These are phyloP conservation scores for Halichondria panicea DNA, from an alignment of 37 sponge, comb jelly and placozoan genomes.

Conservation along the genomic window DNA sequence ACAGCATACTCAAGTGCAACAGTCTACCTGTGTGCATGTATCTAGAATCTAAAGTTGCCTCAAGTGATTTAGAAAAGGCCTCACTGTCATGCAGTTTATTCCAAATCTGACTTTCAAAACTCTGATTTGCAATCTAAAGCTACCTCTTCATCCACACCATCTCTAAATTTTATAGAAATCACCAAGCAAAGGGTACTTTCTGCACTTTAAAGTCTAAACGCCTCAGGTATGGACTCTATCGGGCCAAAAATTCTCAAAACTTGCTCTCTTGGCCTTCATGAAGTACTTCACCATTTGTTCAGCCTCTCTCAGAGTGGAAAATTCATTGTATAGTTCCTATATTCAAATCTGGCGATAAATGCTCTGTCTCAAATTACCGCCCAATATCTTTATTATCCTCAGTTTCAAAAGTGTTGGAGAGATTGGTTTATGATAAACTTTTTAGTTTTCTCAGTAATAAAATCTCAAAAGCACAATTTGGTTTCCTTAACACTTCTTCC, in stretches of 20 bases:
- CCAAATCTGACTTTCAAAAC: no score
- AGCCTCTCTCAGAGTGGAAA: slow-evolving; percentile 10
- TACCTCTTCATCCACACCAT: no score
- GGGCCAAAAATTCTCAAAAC: neutral
- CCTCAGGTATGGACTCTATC: neutral
- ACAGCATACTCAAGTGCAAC: no score
- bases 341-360: slow-evolving; percentile 18
- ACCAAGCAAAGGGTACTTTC: neutral
- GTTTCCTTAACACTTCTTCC: neutral
- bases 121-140: no score
- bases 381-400: slow-evolving; percentile 24
- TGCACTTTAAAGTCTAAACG: neutral
- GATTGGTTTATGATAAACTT: slow-evolving; percentile 6
- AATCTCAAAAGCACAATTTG: slow-evolving; percentile 4
- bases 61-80: no score
- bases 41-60: no score
- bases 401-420: slow-evolving; percentile 22
- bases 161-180: no score
- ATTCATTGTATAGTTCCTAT: slow-evolving; percentile 9
- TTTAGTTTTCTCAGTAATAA: neutral
- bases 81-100: no score
- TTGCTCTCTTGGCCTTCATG: neutral
- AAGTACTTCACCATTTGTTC: neutral
- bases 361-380: slow-evolving; percentile 10
- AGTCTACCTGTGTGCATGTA: no score